Evolutionary conservation across 2,113 vertebrate species (phyloP).

Genomic region (Heterotilapia buettikoferi): DNA sequence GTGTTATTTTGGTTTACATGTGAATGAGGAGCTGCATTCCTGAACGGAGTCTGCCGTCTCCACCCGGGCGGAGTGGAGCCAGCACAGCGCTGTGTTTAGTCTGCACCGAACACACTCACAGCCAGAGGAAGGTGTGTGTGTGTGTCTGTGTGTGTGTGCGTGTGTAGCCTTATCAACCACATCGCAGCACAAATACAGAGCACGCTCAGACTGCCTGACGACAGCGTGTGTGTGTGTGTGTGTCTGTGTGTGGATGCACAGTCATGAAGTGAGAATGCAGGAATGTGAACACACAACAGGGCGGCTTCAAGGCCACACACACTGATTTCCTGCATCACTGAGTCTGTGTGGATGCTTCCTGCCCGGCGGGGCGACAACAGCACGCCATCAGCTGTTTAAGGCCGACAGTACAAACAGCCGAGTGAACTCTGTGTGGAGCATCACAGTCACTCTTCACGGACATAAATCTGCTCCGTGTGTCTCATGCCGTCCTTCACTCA

Average conservation of each 20-base stretch:
- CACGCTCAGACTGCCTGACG: not conserved
- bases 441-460: not conserved
- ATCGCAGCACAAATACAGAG: not conserved
- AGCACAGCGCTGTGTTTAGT: constrained; percentile 2
- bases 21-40: not conserved
- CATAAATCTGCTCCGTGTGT: not conserved
- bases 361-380: not conserved
- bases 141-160: not conserved
- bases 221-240: not conserved
- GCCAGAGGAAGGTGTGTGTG: not conserved
- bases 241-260: not conserved
- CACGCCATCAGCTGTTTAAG: not conserved
- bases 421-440: not conserved
- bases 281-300: not conserved
- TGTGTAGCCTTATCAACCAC: constrained; percentile 1
- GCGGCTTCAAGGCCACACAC: not conserved
- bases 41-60: not conserved
- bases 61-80: not conserved
- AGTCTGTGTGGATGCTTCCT: not conserved
- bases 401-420: not conserved
- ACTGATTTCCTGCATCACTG: not conserved
- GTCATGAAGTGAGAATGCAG: not conserved
- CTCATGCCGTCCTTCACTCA: not conserved
- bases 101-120: not conserved
- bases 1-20: not conserved